Base-by-base conservation (phyloP, 1,140 invertebrate genomes). In the Drosophila repletoides region DNA sequence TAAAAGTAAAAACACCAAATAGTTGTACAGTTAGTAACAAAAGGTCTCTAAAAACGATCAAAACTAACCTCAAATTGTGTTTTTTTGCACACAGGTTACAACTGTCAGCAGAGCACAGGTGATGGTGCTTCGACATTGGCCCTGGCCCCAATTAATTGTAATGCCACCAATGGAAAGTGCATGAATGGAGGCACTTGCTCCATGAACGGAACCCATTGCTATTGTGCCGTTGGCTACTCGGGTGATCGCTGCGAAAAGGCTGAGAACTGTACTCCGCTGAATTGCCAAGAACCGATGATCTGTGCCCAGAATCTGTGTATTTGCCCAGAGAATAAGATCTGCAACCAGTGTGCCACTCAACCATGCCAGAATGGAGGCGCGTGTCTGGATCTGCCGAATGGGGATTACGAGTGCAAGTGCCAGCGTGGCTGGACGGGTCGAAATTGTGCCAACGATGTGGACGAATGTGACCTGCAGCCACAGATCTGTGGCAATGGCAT, bases 401-500 rank as follows among this genome's bases (percentile, higher is more conserved):
- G 92, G 21, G 92, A 92, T 12, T 95, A 94, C 89, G 93, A 94
- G 72, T 98, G 96, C 90, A 93, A 93, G 45, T 98, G 97, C 90
- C 93, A 92, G 3, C 91, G 93, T 9, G 97, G 97, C 3, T 95
- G 93, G 91, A 93, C 92, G 17, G 97, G 95, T 14, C 83, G 91
- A 17, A 91, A 93, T 51, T 97, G 96, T 83, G 93, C 94, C 53
- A 89, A 92, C 33, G 96, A 97, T 86, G 91, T 97, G 10, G 93
- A 97, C 76, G 96, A 97, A 88, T 97, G 96, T 89, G 89, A 92
- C 17, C 71, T 92, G 29, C 73, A 79, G 9, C 90, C 90, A n/a
- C 81, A 89, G 19, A 93, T 95, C 28, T 97, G 96, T 86, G 95
- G 95, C 65, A 92, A 96, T 84, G 96, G 96, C 2, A 96, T 97